These are phyloP conservation scores for Mya arenaria DNA, from an alignment of 1,140 invertebrate species.

Conservation along the genomic window DNA sequence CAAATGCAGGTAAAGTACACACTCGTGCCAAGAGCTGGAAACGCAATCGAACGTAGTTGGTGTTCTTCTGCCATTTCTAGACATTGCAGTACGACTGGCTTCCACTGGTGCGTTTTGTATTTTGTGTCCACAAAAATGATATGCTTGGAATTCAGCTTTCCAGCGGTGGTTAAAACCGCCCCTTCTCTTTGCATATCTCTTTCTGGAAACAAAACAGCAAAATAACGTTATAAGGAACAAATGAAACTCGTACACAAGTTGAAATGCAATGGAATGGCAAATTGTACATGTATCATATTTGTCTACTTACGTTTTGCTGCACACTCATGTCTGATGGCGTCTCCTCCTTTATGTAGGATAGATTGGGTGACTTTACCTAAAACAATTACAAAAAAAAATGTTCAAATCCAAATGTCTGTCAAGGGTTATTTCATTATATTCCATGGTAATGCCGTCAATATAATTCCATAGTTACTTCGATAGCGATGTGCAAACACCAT, in stretches of 20 bases:
- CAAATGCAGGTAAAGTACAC: background rate
- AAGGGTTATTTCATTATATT: too few species aligned
- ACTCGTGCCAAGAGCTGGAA: constrained; percentile 42
- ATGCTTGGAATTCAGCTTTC: background rate
- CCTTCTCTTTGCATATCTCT: background rate
- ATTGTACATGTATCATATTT: background rate
- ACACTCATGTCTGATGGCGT: background rate
- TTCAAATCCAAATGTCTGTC: background rate
- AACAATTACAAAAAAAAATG: background rate
- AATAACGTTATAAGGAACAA: background rate
- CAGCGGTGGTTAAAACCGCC: background rate
- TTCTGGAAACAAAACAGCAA: background rate
- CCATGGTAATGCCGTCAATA: too few species aligned
- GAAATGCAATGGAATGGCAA: background rate
- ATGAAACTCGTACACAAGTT: background rate
- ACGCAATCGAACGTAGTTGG: constrained; percentile 2
- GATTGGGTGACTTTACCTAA: background rate
- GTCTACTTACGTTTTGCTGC: background rate
- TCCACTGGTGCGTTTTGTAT: background rate
- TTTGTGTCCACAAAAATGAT: background rate
- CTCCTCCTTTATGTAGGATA: background rate
- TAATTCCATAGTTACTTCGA: background rate
- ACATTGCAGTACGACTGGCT: background rate
- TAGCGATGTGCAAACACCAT: background rate
- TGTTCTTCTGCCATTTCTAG: constrained; percentile 9